These are phyloP conservation scores for Sarcophaga carnaria DNA, from an alignment of 2,888 invertebrate species.

Conservation along the genomic window DNA sequence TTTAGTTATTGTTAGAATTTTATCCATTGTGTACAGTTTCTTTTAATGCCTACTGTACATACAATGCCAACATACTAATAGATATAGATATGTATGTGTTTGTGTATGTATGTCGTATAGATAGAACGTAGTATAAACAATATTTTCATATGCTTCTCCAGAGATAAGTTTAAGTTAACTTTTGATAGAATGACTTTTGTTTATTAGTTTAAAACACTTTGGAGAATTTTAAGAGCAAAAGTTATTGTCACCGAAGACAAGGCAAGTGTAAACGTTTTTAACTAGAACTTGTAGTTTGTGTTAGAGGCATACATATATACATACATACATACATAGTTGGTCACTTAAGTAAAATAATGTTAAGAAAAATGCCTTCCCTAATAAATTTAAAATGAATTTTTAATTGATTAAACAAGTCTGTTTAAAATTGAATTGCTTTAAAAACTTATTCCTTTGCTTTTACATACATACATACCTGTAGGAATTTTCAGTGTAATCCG, in stretches of 20 bases:
- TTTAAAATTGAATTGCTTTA: not conserved
- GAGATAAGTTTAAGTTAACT: conserved; percentile 53
- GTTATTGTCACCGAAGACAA: conserved; percentile 16
- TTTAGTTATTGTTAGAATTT: too few species aligned
- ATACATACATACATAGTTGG: too few species aligned
- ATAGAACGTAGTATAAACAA: conserved; percentile 40
- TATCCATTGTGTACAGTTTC: too few species aligned
- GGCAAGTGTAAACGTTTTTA: not conserved
- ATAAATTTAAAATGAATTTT: too few species aligned
- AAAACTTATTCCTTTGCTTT: not conserved
- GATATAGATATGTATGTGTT: not conserved
- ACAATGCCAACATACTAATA: not conserved
- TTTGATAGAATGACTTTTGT: conserved; percentile 69
- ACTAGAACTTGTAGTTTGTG: too few species aligned
- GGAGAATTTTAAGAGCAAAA: conserved; percentile 58
- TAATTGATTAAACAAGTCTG: not conserved
- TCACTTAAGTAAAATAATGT: too few species aligned
- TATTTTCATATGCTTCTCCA: conserved; percentile 49
- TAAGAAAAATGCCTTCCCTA: too few species aligned
- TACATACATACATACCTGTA: conserved; percentile 85
- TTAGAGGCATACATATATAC: too few species aligned
- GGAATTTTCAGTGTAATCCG: conserved; percentile 91
- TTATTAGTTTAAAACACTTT: conserved; percentile 71
- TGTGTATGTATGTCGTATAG: not conserved
- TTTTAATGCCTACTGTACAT: not conserved